A percentile compares a stretch with the other conserved stretches of the same genome.
phyloP scores from a whole-genome alignment of 2,113 vertebrate genomes.

The Microtus ochrogaster region DNA sequence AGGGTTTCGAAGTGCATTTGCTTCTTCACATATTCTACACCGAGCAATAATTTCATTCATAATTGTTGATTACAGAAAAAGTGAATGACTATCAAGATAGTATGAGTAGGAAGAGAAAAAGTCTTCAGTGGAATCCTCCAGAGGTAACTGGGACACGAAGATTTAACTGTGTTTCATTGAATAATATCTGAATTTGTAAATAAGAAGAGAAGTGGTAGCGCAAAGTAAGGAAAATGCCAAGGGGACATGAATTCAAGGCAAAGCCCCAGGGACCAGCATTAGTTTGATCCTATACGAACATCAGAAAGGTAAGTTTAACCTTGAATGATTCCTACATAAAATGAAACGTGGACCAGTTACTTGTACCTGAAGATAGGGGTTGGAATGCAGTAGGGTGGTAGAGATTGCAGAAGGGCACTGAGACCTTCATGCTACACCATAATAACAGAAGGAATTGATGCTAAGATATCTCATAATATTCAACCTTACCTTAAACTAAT shows the following conservation, averaged over 20 bases:
- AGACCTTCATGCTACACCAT: neutral
- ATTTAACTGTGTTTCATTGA: neutral
- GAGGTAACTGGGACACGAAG: neutral
- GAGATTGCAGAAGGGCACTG: neutral
- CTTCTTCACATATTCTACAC: neutral
- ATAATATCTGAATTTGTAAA: neutral
- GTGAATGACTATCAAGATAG: neutral
- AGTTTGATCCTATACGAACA: neutral
- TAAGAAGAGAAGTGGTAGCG: neutral
- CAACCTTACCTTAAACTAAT: neutral
- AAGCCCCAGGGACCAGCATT: neutral
- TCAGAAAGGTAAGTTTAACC: neutral
- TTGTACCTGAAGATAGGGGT: neutral
- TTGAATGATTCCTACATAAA: neutral
- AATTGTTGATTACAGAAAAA: neutral
- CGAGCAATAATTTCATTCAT: neutral
- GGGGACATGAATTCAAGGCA: neutral
- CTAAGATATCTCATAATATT: neutral
- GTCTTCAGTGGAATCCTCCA: neutral
- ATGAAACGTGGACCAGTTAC: neutral
- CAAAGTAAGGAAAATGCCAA: too few species aligned
- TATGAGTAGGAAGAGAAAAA: neutral
- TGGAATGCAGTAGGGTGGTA: accelerated
- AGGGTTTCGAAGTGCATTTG: neutral
- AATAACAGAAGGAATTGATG: neutral